Percentiles rank a stretch among this genome's conserved stretches.
Conservation (phyloP, 2,888 invertebrate genomes). For the Phyto melanocephala region DNA sequence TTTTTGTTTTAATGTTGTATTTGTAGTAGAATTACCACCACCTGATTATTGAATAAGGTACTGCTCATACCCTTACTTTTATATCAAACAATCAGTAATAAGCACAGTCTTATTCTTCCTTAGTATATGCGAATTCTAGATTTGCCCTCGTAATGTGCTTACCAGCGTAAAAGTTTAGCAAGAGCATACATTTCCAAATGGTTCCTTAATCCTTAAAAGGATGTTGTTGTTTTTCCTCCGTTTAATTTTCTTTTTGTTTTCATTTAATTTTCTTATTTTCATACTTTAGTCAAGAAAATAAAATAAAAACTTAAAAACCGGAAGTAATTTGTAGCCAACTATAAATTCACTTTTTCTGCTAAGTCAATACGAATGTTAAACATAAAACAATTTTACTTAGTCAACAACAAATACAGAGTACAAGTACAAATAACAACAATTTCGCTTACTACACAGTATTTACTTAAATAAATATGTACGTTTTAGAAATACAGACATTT, state of each 20-base stretch:
- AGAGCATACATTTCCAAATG: conserved; percentile 11
- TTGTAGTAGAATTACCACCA: no score
- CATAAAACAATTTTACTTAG: not conserved
- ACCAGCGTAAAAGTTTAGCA: not conserved
- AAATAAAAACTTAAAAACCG: conserved; percentile 67
- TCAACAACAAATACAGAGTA: not conserved
- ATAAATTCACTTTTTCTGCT: conserved; percentile 69
- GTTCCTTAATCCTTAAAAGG: conserved; percentile 37
- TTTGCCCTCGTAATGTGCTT: not conserved
- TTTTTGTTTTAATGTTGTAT: no score
- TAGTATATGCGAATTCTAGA: no score
- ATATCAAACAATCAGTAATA: no score
- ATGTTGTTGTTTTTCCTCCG: conserved; percentile 25
- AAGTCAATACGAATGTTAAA: conserved; percentile 48
- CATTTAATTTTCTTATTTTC: not conserved
- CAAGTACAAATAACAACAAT: not conserved
- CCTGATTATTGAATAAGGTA: no score
- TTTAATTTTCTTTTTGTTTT: not conserved
- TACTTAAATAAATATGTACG: conserved; percentile 21
- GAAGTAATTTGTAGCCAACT: conserved; percentile 76
- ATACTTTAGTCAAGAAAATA: not conserved
- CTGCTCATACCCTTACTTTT: no score
- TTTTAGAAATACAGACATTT: conserved; percentile 39
- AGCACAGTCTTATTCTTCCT: no score
- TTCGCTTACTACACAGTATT: not conserved